Conservation (phyloP, 2,888 invertebrate species). For the Acleris holmiana region DNA sequence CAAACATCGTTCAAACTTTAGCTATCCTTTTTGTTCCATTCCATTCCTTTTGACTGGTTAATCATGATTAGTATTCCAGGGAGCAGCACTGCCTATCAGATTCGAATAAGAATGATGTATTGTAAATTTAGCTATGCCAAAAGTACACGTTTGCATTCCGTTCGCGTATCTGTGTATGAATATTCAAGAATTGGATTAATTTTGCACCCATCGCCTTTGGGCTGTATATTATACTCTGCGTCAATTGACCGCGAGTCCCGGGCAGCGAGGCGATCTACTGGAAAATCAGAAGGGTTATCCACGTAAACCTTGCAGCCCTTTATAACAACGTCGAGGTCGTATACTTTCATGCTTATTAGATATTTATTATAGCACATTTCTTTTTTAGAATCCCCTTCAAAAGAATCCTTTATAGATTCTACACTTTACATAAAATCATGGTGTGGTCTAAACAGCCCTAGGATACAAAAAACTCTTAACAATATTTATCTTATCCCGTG, state of each 20-base stretch:
- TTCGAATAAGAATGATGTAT: conserved; percentile 71
- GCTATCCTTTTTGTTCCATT: conserved; percentile 44
- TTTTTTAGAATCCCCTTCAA: conserved; percentile 18
- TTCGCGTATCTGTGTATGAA: conserved; percentile 16
- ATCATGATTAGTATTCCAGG: conserved; percentile 69
- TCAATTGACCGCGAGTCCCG: conserved; percentile 49
- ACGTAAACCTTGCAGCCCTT: conserved; percentile 44
- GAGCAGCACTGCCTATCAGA: conserved; percentile 52
- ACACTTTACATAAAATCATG: neutral
- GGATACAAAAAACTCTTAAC: conserved; percentile 11
- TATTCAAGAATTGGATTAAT: conserved; percentile 27
- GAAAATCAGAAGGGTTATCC: conserved; percentile 66
- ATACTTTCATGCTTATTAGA: conserved; percentile 42
- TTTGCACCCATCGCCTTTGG: conserved; percentile 20
- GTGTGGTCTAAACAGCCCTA: neutral
- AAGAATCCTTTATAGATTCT: neutral
- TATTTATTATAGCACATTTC: conserved; percentile 16
- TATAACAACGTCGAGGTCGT: conserved; percentile 51
- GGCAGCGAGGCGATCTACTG: conserved; percentile 62
- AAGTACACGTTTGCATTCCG: conserved; percentile 51
- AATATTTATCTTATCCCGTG: conserved; percentile 19
- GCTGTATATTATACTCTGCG: conserved; percentile 19
- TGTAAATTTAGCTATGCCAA: conserved; percentile 69
- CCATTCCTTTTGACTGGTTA: conserved; percentile 49
- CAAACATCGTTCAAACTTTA: conserved; percentile 44